Base-by-base conservation (phyloP, 2,888 invertebrate species). In the Andrena haemorrhoa region DNA sequence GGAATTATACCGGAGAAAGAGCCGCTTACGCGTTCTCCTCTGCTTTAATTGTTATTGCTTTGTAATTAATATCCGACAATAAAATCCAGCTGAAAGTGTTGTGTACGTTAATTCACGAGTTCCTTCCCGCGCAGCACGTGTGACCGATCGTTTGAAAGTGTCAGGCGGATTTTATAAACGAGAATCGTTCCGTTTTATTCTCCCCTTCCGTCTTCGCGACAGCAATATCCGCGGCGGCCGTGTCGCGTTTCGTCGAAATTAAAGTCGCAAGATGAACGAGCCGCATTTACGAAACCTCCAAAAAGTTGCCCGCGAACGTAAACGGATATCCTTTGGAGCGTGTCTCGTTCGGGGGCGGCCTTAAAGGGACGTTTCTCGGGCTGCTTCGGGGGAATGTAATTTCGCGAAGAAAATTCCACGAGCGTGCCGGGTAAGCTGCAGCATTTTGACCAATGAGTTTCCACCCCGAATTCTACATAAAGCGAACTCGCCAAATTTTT, bases 201-300 rank as follows among this genome's bases (percentile, higher is more conserved):
- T 56, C 66, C 61, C 65, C 53, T 81, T 81, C 69, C 73, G 69
- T 81, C 69, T 66, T 72, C 80, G 72, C 74, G 82, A 65, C 69
- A 49, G 81, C 82, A 81, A 81, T 81, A 81, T 81, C 81, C 81
- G 65, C 82, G 31, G 58, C 66, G 58, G 81, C 7, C 31, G 73
- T 64, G 80, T 81, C 80, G 71, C 73, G 64, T n/a, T 60, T 58
- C 82, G 47, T 41, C 73, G 82, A 81, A 81, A 81, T 81, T 81
- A 81, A 81, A 81, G 65, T 74, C 26, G 65, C 82, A 81, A 81
- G 81, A 81, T 74, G 65, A 81, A 81, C 74, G 81, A 74, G 64
- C 31, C 31, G 64, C 81, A 51, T 74, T 81, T 66, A 80, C 81
- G 65, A 65, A 74, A 81, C 82, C 58, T 51, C 82, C 74, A 26